These are phyloP conservation scores for Phyllopteryx taeniolatus DNA, from an alignment of 2,113 vertebrate genomes.

Conservation along the genomic window DNA sequence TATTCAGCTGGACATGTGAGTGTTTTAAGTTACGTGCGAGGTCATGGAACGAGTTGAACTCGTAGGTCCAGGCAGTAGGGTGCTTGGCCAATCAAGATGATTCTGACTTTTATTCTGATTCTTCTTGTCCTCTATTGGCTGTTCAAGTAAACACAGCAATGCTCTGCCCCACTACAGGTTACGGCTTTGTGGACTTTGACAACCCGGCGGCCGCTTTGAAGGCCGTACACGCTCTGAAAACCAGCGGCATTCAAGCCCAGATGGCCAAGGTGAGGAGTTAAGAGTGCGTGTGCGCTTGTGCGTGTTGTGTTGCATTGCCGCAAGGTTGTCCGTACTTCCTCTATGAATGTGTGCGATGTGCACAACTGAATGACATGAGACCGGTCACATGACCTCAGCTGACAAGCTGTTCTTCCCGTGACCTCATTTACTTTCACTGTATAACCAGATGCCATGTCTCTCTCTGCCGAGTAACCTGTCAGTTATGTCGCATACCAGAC, in stretches of 20 bases:
- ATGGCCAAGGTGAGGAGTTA: slow-evolving; percentile 95
- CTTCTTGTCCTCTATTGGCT: not conserved
- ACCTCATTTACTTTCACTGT: slow-evolving; percentile 66
- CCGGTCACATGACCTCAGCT: slow-evolving; percentile 61
- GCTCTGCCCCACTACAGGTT: slow-evolving; percentile 78
- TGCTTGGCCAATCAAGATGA: not conserved
- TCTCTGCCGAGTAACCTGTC: slow-evolving; percentile 60
- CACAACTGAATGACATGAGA: slow-evolving; percentile 52
- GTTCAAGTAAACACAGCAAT: slow-evolving; percentile 9
- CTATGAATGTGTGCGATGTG: slow-evolving; percentile 31
- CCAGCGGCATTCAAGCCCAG: slow-evolving; percentile 94
- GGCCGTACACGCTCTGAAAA: slow-evolving; percentile 95
- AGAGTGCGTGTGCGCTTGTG: not conserved
- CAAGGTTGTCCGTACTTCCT: slow-evolving; percentile 21
- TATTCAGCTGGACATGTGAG: too few species aligned
- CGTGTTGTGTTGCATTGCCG: slow-evolving; percentile 32
- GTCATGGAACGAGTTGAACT: not conserved
- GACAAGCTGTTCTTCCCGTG: slow-evolving; percentile 64
- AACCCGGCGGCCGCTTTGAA: slow-evolving; percentile 96
- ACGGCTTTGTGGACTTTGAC: slow-evolving; percentile 99
- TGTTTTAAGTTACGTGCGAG: not conserved
- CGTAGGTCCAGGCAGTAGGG: not conserved
- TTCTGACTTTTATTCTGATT: not conserved
- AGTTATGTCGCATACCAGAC: slow-evolving; percentile 32
- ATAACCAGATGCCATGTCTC: slow-evolving; percentile 62